Percentiles rank a stretch among this genome's conserved stretches.
These are phyloP conservation scores for Microctenopoma stevenorrisi DNA, from an alignment of 2,797 vertebrate species.

Conservation along the genomic window DNA sequence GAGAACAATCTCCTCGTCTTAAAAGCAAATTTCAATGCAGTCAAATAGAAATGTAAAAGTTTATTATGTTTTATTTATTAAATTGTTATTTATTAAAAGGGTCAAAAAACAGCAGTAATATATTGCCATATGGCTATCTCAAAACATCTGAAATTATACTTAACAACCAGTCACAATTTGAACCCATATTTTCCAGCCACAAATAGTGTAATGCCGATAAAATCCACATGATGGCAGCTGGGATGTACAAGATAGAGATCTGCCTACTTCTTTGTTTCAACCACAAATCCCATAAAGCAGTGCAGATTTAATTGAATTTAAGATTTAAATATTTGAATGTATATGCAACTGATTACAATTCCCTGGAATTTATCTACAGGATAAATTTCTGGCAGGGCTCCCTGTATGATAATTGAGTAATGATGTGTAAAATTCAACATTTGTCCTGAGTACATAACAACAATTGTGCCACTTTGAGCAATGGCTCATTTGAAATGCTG, in stretches of 20 bases:
- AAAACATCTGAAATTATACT: neutral
- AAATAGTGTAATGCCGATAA: neutral
- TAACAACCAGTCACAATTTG: neutral
- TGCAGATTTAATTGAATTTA: neutral
- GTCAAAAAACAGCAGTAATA: no score
- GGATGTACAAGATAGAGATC: neutral
- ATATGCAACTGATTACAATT: neutral
- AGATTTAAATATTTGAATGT: no score
- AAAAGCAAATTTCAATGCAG: neutral
- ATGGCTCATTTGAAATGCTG: no score
- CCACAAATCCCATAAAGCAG: neutral
- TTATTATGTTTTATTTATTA: neutral
- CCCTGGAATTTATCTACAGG: no score
- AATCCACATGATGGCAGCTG: conserved; percentile 60
- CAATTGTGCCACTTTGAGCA: no score
- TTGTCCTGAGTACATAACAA: no score
- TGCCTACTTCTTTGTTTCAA: neutral
- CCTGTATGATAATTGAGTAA: no score
- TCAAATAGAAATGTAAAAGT: no score
- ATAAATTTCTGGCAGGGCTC: no score
- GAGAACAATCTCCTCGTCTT: neutral
- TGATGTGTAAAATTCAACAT: no score
- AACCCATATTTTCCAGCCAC: neutral
- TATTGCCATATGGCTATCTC: no score
- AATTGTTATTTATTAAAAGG: neutral